Conservation (phyloP, 2,113 vertebrate species). For the Callopanchax toddi region DNA sequence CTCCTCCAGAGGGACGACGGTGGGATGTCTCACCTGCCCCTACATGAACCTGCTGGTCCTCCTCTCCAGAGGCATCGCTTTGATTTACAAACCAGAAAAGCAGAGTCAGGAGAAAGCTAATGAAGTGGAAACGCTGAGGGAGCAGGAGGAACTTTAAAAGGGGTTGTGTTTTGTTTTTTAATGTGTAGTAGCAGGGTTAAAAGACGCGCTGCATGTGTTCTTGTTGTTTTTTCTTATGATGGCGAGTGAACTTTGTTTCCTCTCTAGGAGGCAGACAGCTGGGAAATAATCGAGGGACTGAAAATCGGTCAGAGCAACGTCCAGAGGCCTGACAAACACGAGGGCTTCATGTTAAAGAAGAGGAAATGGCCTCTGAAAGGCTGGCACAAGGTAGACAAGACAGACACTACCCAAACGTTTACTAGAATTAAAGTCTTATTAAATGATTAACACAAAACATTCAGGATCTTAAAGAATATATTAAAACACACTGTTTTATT, state of each 20-base stretch:
- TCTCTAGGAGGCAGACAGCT: constrained; percentile 93
- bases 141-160: constrained; percentile 45
- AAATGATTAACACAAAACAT: too few relatives aligned
- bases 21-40: constrained; percentile 48
- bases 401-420: too few relatives aligned
- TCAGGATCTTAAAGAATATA: too few relatives aligned
- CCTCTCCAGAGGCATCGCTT: constrained; percentile 43
- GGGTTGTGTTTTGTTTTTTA: constrained; percentile 46
- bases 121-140: constrained; percentile 68
- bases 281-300: constrained; percentile 98
- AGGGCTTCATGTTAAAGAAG: constrained; percentile 99
- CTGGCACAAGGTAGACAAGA: constrained; percentile 92
- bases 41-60: constrained; percentile 31
- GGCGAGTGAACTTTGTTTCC: constrained; percentile 25
- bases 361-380: constrained; percentile 99
- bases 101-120: constrained; percentile 66
- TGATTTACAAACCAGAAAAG: constrained; percentile 68
- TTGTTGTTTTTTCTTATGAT: constrained; percentile 28
- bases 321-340: constrained; percentile 95
- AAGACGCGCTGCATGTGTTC: constrained; percentile 19
- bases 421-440: too few relatives aligned
- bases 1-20: background rate
- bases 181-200: constrained; percentile 21
- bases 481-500: constrained; percentile 43
- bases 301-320: constrained; percentile 98